These are phyloP conservation scores for Xiphorhynchus erythropygius DNA, from an alignment of 2,797 vertebrate species.

Conservation along the genomic window DNA sequence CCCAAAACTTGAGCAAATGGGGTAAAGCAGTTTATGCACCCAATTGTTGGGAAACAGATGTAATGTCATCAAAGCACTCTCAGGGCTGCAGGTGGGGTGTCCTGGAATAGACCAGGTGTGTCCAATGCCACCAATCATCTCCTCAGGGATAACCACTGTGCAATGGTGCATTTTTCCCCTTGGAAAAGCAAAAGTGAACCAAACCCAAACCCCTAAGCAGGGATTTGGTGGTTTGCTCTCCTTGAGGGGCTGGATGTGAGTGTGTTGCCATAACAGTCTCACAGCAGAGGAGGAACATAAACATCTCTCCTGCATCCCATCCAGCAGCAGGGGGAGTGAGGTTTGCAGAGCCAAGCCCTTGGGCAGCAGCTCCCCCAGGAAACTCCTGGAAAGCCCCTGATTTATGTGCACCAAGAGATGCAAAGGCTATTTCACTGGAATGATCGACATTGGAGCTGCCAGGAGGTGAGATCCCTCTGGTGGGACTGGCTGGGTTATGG, in stretches of 20 bases:
- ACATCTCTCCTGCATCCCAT: not conserved
- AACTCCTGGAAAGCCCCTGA: not conserved
- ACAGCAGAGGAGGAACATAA: not conserved
- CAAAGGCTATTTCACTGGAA: not conserved
- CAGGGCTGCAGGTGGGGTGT: not conserved
- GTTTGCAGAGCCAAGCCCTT: not conserved
- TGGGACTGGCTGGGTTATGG: not conserved
- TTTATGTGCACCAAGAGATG: not conserved
- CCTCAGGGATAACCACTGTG: not conserved
- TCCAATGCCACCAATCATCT: not conserved
- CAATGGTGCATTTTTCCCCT: not conserved
- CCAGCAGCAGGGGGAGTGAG: not conserved
- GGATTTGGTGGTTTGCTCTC: not conserved
- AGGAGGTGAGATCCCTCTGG: not conserved
- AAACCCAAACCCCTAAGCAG: not conserved
- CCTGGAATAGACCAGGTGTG: not conserved
- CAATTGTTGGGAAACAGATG: not conserved
- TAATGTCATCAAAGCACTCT: fast-evolving
- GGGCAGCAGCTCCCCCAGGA: not conserved
- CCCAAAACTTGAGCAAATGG: not conserved
- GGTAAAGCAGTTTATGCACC: not conserved
- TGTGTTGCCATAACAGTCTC: not conserved
- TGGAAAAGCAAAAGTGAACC: not conserved
- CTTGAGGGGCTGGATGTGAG: not conserved
- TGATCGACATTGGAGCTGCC: not conserved